These are phyloP conservation scores for Larimichthys polyactis DNA, from an alignment of 2,113 vertebrate species.

Conservation along the genomic window DNA sequence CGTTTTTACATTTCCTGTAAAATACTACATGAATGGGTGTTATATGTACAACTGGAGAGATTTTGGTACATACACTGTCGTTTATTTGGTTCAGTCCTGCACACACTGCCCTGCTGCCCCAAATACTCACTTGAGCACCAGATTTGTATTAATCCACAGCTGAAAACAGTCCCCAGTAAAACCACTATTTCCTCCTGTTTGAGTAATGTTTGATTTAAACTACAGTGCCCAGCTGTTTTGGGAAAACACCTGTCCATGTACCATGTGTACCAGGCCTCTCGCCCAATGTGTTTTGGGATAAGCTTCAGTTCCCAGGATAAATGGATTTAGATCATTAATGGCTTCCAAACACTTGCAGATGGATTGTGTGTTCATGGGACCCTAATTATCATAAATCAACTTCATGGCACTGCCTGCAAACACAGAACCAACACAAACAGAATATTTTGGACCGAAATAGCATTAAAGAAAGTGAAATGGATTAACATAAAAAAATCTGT, in stretches of 20 bases:
- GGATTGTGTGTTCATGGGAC: conserved; percentile 19
- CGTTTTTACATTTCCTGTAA: neutral
- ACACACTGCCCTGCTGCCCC: too few species aligned
- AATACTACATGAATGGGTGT: too few species aligned
- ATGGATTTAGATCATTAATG: conserved; percentile 34
- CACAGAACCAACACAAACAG: conserved; percentile 16
- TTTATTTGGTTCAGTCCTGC: too few species aligned
- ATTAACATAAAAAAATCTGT: conserved; percentile 2
- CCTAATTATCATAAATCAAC: conserved; percentile 48
- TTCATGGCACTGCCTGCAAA: conserved; percentile 1
- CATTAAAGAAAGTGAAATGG: conserved; percentile 14
- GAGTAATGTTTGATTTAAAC: too few species aligned
- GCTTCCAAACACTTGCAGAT: conserved; percentile 24
- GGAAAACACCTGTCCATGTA: too few species aligned
- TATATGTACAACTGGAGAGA: too few species aligned
- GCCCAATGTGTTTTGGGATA: neutral
- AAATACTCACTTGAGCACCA: too few species aligned
- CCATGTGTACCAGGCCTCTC: neutral
- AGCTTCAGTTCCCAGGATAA: neutral
- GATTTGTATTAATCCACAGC: too few species aligned
- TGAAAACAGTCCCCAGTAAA: too few species aligned
- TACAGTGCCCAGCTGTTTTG: too few species aligned
- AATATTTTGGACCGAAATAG: conserved; percentile 19
- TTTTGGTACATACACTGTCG: too few species aligned
- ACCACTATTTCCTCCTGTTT: too few species aligned